Percentiles rank a stretch among this genome's conserved stretches.
Conservation (phyloP, 2,797 vertebrate genomes). For the Chelmon rostratus region DNA sequence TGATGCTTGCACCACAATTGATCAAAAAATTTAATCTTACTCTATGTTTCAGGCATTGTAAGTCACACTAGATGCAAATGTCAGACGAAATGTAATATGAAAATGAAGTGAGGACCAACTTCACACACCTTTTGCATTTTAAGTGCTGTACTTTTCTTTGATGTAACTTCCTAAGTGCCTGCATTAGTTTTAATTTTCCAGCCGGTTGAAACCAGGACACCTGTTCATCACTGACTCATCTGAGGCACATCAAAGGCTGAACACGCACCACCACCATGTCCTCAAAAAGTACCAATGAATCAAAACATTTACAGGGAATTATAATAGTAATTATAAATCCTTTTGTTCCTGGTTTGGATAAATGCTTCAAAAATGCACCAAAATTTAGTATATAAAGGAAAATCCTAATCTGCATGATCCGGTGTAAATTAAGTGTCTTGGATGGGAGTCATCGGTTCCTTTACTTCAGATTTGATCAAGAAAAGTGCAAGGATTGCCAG, state of each 20-base stretch:
- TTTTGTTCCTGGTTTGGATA: background rate
- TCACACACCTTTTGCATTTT: slow-evolving; percentile 21
- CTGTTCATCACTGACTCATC: slow-evolving; percentile 4
- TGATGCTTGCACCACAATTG: no score
- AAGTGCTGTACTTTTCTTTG: slow-evolving; percentile 22
- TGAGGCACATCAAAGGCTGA: slow-evolving; percentile 27
- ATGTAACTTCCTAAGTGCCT: slow-evolving; percentile 28
- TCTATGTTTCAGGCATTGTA: background rate
- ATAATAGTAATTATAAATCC: background rate
- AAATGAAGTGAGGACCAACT: slow-evolving; percentile 13
- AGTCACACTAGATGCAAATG: background rate
- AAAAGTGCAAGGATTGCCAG: background rate
- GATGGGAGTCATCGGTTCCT: no score
- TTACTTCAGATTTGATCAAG: background rate
- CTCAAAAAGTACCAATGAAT: background rate
- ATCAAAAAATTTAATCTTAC: background rate
- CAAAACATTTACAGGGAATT: background rate
- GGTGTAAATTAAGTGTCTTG: background rate
- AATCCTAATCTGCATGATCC: background rate
- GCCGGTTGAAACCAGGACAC: slow-evolving; percentile 42
- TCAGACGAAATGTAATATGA: slow-evolving; percentile 12
- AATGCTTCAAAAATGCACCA: background rate
- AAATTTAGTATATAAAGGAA: background rate
- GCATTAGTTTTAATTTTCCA: slow-evolving; percentile 48
- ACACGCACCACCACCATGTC: background rate